These are phyloP conservation scores for Cancer borealis DNA, from an alignment of 2,888 invertebrate genomes.

Conservation along the genomic window DNA sequence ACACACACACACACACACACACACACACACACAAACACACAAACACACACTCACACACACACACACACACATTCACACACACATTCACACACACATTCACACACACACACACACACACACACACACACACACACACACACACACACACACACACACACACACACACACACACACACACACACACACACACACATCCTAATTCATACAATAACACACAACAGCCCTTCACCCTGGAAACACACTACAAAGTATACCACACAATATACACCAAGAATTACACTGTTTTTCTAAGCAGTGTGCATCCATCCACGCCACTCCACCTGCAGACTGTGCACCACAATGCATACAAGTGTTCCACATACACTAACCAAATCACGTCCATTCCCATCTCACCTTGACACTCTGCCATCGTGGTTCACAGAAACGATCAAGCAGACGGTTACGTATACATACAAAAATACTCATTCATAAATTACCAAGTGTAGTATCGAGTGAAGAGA, in stretches of 20 bases:
- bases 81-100: too few relatives aligned
- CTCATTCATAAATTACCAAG: background rate
- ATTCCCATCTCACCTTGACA: constrained; percentile 8
- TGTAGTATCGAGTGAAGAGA: too few relatives aligned
- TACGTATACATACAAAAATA: background rate
- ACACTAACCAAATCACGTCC: background rate
- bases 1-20: background rate
- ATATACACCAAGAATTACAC: background rate
- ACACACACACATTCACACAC: background rate
- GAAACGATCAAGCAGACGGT: background rate
- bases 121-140: background rate
- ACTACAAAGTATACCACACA: background rate
- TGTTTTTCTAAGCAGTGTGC: background rate
- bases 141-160: too few relatives aligned
- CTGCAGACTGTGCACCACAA: background rate
- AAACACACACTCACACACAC: too few relatives aligned
- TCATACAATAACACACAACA: background rate
- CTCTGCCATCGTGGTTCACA: background rate
- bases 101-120: background rate
- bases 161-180: too few relatives aligned
- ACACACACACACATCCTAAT: background rate
- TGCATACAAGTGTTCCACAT: background rate
- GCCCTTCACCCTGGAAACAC: background rate
- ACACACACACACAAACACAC: too few relatives aligned
- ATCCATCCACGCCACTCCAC: background rate